Percentiles rank a stretch among this genome's conserved stretches.
Conservation (phyloP, 2,113 vertebrate genomes). For the Chloropsis hardwickii region DNA sequence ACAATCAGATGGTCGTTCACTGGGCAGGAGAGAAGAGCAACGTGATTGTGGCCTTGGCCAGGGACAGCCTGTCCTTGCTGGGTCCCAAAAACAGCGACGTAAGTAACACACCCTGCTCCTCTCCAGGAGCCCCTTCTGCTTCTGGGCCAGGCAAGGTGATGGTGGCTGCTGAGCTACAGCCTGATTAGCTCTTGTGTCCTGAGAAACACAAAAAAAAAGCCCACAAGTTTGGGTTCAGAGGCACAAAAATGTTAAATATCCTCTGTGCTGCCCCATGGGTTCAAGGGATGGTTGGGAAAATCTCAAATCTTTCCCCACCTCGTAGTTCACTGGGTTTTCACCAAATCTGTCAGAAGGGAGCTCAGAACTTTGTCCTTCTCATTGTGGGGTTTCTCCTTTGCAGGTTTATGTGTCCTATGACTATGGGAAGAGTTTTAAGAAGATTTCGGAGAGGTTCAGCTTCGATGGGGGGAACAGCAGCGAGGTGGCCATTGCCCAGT, state of each 20-base stretch:
- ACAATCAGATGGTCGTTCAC: conserved; percentile 98
- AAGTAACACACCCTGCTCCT: conserved; percentile 40
- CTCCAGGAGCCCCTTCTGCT: not conserved
- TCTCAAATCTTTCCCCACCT: not conserved
- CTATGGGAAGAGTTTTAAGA: conserved; percentile 87
- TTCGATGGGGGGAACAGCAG: conserved; percentile 69
- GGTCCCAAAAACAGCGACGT: conserved; percentile 91
- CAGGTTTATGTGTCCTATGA: conserved; percentile 95
- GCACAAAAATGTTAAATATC: not conserved
- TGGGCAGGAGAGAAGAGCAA: conserved; percentile 98
- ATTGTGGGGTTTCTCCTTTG: not conserved
- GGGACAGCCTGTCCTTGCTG: conserved; percentile 85
- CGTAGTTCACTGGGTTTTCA: not conserved
- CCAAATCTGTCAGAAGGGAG: not conserved
- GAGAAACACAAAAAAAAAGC: not conserved
- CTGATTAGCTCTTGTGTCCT: not conserved
- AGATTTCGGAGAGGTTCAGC: conserved; percentile 83
- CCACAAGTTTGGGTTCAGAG: not conserved
- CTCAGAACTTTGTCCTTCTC: not conserved
- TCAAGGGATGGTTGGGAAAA: rapidly evolving
- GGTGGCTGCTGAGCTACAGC: not conserved
- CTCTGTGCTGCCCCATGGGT: not conserved
- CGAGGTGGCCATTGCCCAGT: conserved; percentile 88
- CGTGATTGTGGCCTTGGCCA: conserved; percentile 92
- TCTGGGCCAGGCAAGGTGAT: not conserved